These are phyloP conservation scores for Achroia grisella DNA, from an alignment of 1,140 invertebrate species.

Conservation along the genomic window DNA sequence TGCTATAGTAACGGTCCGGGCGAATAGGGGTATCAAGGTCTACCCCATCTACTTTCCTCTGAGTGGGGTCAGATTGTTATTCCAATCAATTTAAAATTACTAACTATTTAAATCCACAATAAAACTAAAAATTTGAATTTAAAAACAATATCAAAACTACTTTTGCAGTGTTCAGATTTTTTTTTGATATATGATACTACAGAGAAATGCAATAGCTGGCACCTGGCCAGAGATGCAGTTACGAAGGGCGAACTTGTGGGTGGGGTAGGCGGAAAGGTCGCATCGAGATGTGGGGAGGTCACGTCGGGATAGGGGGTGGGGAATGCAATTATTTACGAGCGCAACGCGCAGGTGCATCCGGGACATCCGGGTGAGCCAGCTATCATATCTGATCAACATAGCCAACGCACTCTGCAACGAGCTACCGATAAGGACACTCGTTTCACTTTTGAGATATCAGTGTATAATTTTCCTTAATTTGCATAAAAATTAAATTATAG, in stretches of 20 bases:
- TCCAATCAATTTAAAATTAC: too few species aligned
- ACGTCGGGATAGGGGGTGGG: constrained; percentile 1
- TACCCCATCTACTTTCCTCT: too few species aligned
- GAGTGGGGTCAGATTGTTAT: too few species aligned
- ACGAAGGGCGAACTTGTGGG: constrained; percentile 39
- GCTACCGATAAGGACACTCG: neutral
- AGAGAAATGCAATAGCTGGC: constrained; percentile 52
- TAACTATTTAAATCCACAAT: too few species aligned
- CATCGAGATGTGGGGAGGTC: constrained; percentile 1
- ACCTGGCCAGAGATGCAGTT: constrained; percentile 53
- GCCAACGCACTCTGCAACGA: neutral
- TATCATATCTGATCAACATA: neutral
- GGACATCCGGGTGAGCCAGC: constrained; percentile 18
- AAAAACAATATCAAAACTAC: too few species aligned
- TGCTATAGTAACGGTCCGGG: too few species aligned
- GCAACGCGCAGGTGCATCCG: constrained; percentile 52
- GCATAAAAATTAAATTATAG: too few species aligned
- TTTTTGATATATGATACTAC: too few species aligned
- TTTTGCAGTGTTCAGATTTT: too few species aligned
- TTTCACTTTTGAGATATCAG: neutral
- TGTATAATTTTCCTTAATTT: too few species aligned
- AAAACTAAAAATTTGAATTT: too few species aligned
- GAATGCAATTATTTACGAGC: constrained; percentile 34
- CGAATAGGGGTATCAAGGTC: too few species aligned
- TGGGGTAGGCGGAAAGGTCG: constrained; percentile 1